Conservation (phyloP, 2,888 invertebrate species). For the Melinopterus prodromus region DNA sequence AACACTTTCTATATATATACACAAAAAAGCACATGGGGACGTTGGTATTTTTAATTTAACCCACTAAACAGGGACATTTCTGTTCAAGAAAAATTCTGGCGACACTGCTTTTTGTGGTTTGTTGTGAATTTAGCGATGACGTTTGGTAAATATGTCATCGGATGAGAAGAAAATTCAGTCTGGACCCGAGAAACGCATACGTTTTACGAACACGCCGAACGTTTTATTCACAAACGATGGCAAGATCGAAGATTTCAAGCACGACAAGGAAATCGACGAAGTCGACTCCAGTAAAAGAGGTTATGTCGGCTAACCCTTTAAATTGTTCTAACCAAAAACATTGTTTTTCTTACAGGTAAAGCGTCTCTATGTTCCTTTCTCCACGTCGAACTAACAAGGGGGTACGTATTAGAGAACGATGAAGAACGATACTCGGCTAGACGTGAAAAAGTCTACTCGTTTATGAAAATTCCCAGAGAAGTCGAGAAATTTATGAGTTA, state of each 20-base stretch:
- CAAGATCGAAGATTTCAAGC: conserved; percentile 56
- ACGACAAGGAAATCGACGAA: conserved; percentile 48
- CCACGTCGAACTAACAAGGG: conserved; percentile 87
- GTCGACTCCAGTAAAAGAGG: conserved; percentile 51
- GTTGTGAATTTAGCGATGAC: conserved; percentile 37
- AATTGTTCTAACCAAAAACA: conserved; percentile 23
- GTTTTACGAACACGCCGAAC: conserved; percentile 61
- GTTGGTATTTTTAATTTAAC: too few relatives aligned
- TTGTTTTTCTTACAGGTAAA: conserved; percentile 49
- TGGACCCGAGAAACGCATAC: conserved; percentile 58
- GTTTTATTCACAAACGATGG: conserved; percentile 57
- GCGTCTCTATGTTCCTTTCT: conserved; percentile 73
- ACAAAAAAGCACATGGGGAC: too few relatives aligned
- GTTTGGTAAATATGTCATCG: conserved; percentile 43
- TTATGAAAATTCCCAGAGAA: conserved; percentile 94
- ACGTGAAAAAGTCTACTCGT: conserved; percentile 95
- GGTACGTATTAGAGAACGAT: conserved; percentile 94
- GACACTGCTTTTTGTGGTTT: not conserved
- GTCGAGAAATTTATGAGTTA: conserved; percentile 92
- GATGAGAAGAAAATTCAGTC: conserved; percentile 36
- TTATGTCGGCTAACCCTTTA: conserved; percentile 34
- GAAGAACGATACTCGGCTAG: conserved; percentile 94
- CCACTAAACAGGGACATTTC: too few relatives aligned
- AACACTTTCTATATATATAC: too few relatives aligned
- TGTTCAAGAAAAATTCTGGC: not conserved